These are phyloP conservation scores for Cheilosia vulpina DNA, from an alignment of 2,888 invertebrate species.

Conservation along the genomic window DNA sequence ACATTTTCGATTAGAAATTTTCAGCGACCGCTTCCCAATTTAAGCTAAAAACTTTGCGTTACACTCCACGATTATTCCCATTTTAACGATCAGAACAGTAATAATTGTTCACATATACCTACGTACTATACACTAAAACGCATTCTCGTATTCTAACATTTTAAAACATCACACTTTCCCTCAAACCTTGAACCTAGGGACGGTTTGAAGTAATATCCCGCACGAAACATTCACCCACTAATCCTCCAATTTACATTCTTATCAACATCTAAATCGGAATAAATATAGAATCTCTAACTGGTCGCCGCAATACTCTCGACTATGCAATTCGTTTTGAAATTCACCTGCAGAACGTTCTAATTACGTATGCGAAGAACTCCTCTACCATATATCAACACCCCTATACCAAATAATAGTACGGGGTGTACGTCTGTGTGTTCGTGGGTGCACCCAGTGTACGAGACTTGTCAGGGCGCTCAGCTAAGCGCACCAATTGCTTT, in stretches of 20 bases:
- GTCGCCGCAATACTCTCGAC: conserved; percentile 3
- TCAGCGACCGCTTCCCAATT: too few species aligned
- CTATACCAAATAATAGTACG: conserved; percentile 1
- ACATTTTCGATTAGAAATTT: too few species aligned
- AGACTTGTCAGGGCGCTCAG: conserved; percentile 46
- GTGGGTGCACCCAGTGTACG: neutral
- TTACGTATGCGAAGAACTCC: conserved; percentile 48
- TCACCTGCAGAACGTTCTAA: conserved; percentile 44
- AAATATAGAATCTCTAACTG: neutral
- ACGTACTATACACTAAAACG: too few species aligned
- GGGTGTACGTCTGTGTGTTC: neutral
- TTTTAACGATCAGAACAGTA: too few species aligned
- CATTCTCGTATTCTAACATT: too few species aligned
- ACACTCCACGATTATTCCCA: too few species aligned
- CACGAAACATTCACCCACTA: neutral
- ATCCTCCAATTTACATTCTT: conserved; percentile 24
- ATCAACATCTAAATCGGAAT: conserved; percentile 9
- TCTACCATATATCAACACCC: conserved; percentile 48
- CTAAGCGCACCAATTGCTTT: conserved; percentile 59
- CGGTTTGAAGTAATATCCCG: neutral
- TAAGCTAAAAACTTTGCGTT: too few species aligned
- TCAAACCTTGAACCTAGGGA: too few species aligned
- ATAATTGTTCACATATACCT: too few species aligned
- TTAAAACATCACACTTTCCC: too few species aligned
- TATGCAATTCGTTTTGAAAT: conserved; percentile 45